A percentile compares a stretch with the other conserved stretches of the same genome.
Conservation (phyloP, 2,888 invertebrate genomes). For the Sesamia inferens region DNA sequence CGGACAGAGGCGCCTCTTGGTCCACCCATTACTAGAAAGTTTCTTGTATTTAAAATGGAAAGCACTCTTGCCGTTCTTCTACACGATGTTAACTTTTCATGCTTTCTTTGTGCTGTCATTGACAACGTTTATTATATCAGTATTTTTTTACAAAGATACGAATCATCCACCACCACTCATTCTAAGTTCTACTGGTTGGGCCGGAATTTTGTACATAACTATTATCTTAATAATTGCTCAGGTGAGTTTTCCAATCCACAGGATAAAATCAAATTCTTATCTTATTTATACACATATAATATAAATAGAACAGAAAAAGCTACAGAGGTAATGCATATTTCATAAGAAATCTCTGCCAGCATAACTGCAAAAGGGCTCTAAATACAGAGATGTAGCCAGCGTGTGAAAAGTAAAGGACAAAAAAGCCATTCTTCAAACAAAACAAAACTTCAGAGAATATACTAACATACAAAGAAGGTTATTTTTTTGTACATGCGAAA, state of each 20-base stretch:
- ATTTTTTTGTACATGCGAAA: no score
- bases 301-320: no score
- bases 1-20: constrained; percentile 80
- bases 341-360: no score
- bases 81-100: constrained; percentile 80
- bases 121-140: constrained; percentile 75
- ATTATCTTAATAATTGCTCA: constrained; percentile 46
- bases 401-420: no score
- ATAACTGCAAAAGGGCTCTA: no score
- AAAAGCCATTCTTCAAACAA: no score
- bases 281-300: background rate
- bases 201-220: constrained; percentile 39
- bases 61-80: constrained; percentile 84
- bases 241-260: constrained; percentile 38
- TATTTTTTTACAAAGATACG: constrained; percentile 54
- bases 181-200: constrained; percentile 39
- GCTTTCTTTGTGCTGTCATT: constrained; percentile 81
- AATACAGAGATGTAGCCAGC: no score
- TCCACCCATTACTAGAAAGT: constrained; percentile 88
- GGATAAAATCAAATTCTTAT: background rate
- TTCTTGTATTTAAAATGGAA: constrained; percentile 88
- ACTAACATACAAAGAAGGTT: no score
- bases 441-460: no score
- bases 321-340: no score
- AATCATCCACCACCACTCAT: constrained; percentile 22